Evolutionary conservation across 53 echinoderm and acorn worm genomes (phyloP), one percentile per base, ranked within the genome.

Genomic region (Henricia sp.): DNA sequence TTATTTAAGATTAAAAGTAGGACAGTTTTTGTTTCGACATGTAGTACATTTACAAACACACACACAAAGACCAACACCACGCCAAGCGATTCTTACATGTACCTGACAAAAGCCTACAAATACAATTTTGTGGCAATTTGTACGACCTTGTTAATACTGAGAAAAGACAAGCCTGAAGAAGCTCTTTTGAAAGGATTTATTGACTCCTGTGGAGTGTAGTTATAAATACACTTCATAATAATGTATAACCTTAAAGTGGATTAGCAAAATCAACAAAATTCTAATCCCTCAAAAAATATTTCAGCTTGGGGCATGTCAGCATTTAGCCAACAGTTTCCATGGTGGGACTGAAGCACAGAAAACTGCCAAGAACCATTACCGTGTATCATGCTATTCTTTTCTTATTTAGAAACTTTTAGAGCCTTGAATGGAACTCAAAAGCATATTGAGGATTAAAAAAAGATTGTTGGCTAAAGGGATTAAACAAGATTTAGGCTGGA

Each of bases 381-480:
- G 48, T n/a, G 9, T 40, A 72, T 19, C 72, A 72, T 64, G 64
- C 64, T 37, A 64, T 57, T 48, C 80, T 30, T 46, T 62, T 80
- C 63, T 80, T 80, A 80, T 80, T 80, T 46, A 62, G 65, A 33
- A 80, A 80, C 46, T 80, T 80, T 63, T 21, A 50, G 35, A 64
- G 80, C 62, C 38, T 27, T 64, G 64, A 63, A 80, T 25, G 28
- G 80, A 80, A 64, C 44, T 64, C 80, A 80, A 48, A 42, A 24
- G 27, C 2, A 23, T 4, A 27, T 6, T 5, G 6, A 29, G 46
- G 27, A 46, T 10, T 3, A 65, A 65, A 77, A 58, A 80, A 80
- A 80, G 77, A 62, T 77, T 60, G 77, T 42, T 19, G 8, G 60
- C 44, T 43, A 60, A 77, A 28, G 44, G 77, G 77, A 77, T 77